Conservation (phyloP, 1,140 invertebrate species). For the Calosoma granatense region DNA sequence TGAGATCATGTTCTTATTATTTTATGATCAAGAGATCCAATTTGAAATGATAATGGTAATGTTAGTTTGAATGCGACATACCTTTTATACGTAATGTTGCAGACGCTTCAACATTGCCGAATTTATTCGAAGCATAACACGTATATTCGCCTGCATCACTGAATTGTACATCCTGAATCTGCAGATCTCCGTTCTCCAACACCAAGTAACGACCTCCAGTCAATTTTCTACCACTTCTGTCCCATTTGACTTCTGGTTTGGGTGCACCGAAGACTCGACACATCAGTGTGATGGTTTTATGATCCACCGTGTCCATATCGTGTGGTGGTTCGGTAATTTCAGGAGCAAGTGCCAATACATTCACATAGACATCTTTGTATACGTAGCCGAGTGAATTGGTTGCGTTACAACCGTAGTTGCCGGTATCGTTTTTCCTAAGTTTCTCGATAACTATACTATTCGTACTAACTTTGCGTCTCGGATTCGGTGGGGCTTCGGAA, state of each 20-base stretch:
- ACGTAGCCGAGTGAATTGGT: constrained; percentile 97
- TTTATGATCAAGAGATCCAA: too few relatives aligned
- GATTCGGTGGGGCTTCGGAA: constrained; percentile 61
- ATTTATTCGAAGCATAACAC: constrained; percentile 89
- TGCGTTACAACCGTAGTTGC: constrained; percentile 97
- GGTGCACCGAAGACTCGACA: constrained; percentile 95
- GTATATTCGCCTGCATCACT: constrained; percentile 80
- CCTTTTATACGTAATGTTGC: constrained; percentile 75
- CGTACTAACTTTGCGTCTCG: constrained; percentile 51
- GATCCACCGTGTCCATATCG: constrained; percentile 72
- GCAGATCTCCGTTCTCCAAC: constrained; percentile 67
- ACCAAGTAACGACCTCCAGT: constrained; percentile 74
- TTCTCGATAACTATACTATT: constrained; percentile 76
- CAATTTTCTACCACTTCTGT: constrained; percentile 65
- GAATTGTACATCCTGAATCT: constrained; percentile 73
- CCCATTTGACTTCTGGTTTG: constrained; percentile 90
- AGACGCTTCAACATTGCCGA: constrained; percentile 65
- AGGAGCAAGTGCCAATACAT: constrained; percentile 85
- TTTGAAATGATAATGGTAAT: too few relatives aligned
- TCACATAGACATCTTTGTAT: constrained; percentile 95
- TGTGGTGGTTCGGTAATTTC: constrained; percentile 78
- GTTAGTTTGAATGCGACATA: too few relatives aligned
- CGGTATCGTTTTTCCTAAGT: constrained; percentile 82
- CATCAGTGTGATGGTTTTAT: constrained; percentile 67
- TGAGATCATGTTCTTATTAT: too few relatives aligned